Conservation (phyloP, 2,113 vertebrate species). For the Tetraodon nigroviridis region DNA sequence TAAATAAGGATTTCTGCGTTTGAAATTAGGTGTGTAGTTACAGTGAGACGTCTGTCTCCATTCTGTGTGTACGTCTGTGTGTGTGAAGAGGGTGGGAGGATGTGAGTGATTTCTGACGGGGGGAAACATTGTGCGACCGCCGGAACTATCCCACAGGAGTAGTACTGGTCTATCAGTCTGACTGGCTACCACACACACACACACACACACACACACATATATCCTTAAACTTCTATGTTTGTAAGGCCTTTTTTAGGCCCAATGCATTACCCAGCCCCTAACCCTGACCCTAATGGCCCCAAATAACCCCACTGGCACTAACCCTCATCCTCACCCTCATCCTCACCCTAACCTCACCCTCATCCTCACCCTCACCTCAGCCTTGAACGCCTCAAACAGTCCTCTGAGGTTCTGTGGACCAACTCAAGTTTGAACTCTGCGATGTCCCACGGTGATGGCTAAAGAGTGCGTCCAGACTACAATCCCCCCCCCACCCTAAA, state of each 20-base stretch:
- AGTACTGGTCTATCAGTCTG: slow-evolving; percentile 18
- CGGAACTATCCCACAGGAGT: slow-evolving; percentile 38
- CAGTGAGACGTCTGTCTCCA: too few species aligned
- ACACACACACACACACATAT: slow-evolving; percentile 13
- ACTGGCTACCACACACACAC: not conserved
- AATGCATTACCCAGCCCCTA: too few species aligned
- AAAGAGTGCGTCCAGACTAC: too few species aligned
- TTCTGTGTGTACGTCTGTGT: slow-evolving; percentile 4
- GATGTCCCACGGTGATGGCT: too few species aligned
- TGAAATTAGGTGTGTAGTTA: slow-evolving; percentile 1
- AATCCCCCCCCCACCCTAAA: too few species aligned
- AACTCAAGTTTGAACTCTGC: slow-evolving; percentile 12
- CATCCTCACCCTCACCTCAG: too few species aligned
- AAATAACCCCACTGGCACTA: too few species aligned
- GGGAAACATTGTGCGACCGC: slow-evolving; percentile 37
- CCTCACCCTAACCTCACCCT: too few species aligned
- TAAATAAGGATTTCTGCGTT: slow-evolving; percentile 8
- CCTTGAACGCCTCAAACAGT: too few species aligned
- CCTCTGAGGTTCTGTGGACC: slow-evolving; percentile 30
- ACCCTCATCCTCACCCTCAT: too few species aligned
- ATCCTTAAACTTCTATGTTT: slow-evolving; percentile 14
- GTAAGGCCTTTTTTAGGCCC: not conserved
- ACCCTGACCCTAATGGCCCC: too few species aligned
- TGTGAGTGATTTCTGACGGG: slow-evolving; percentile 40
- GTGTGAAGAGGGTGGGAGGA: slow-evolving; percentile 10